phyloP scores from a whole-genome alignment of 2,888 invertebrate species.

The Blomia tropicalis region DNA sequence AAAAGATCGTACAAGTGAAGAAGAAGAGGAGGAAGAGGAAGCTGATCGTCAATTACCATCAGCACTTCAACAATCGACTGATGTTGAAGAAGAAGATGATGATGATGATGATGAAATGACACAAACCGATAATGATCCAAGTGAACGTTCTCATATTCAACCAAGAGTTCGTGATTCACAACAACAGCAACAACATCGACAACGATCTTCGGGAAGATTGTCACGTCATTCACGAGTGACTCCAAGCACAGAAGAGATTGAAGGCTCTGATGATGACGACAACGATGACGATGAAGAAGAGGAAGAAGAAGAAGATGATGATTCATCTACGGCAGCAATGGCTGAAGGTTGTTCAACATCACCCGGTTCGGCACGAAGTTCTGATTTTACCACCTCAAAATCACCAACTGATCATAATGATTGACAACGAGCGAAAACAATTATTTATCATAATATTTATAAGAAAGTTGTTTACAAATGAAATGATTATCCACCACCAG shows the following conservation, averaged over 20 bases:
- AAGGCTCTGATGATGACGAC: background rate
- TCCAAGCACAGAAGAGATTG: too few species aligned
- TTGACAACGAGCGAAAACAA: too few species aligned
- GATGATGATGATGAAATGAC: slow-evolving; percentile 3
- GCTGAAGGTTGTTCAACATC: slow-evolving; percentile 5
- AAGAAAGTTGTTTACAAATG: too few species aligned
- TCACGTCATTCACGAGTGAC: too few species aligned
- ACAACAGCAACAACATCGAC: too few species aligned
- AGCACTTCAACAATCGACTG: background rate
- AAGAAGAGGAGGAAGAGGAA: background rate
- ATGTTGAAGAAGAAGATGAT: background rate
- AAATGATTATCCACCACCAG: too few species aligned
- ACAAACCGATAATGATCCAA: too few species aligned
- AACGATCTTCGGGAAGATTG: too few species aligned
- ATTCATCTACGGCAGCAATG: slow-evolving; percentile 3
- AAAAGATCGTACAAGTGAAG: background rate
- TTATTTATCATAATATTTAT: too few species aligned
- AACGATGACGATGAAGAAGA: background rate
- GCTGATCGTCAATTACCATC: background rate
- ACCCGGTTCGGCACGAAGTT: background rate
- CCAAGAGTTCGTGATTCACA: too few species aligned
- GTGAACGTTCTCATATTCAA: too few species aligned
- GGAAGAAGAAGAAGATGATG: background rate
- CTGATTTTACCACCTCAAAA: slow-evolving; percentile 10
- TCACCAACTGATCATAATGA: background rate